A percentile compares a stretch with the other conserved stretches of the same genome.
Conservation (phyloP, 2,113 vertebrate species). For the Sisor rabdophorus region DNA sequence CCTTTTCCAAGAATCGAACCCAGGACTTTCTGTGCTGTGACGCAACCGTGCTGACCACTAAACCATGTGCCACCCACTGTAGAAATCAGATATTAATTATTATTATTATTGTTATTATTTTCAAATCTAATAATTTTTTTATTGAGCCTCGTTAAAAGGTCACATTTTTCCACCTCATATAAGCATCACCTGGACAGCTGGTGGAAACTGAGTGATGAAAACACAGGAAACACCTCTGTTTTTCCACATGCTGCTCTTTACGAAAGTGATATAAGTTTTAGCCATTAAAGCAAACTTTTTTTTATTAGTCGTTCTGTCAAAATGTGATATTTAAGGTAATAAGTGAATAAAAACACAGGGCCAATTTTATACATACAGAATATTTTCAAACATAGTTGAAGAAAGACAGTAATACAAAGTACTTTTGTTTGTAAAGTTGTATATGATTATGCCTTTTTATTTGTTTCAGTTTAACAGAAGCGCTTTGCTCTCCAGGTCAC, state of each 20-base stretch:
- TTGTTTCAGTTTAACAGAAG: conserved; percentile 2
- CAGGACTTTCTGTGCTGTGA: too few species aligned
- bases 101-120: background rate
- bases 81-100: too few species aligned
- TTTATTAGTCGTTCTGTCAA: too few species aligned
- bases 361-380: background rate
- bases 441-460: conserved; percentile 1
- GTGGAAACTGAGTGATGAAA: background rate
- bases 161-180: conserved; percentile 8
- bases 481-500: background rate
- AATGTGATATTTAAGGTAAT: background rate
- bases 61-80: too few species aligned
- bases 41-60: too few species aligned
- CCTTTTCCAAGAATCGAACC: too few species aligned
- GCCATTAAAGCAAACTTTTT: background rate
- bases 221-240: conserved; percentile 13
- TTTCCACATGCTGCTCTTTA: conserved; percentile 27
- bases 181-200: background rate
- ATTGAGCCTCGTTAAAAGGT: background rate
- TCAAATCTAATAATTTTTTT: background rate
- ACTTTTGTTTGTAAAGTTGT: background rate
- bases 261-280: background rate
- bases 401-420: background rate
- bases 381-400: background rate
- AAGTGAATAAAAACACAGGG: background rate